Evolutionary conservation across 1,140 invertebrate species (phyloP).

Genomic region (Eueides isabella): DNA sequence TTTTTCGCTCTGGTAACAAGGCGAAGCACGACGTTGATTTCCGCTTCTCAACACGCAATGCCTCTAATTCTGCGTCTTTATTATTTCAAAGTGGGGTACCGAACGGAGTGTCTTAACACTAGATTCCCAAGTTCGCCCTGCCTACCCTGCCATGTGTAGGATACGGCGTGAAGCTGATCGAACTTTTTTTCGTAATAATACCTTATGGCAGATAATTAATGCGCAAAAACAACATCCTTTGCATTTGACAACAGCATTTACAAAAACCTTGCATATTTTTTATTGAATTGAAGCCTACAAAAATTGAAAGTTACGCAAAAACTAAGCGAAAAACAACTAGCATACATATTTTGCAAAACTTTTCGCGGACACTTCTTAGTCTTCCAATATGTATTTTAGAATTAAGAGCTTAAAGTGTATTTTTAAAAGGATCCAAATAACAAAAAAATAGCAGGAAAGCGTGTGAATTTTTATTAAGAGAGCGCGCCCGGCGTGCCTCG

Average conservation of each 20-base stretch:
- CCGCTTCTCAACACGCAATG: no score
- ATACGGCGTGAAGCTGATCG: no score
- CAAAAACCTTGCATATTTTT: background rate
- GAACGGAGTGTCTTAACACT: no score
- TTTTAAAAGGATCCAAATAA: background rate
- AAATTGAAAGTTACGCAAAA: slow-evolving; percentile 49
- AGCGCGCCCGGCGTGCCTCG: slow-evolving; percentile 48
- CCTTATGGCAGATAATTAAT: background rate
- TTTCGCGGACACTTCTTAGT: background rate
- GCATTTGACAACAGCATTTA: background rate
- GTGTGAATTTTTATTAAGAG: slow-evolving; percentile 47
- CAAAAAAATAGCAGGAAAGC: slow-evolving; percentile 34
- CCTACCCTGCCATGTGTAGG: no score
- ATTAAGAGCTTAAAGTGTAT: background rate
- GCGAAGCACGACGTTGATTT: no score
- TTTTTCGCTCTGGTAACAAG: no score
- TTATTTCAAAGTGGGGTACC: no score
- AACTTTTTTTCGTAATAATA: no score
- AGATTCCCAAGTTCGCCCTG: no score
- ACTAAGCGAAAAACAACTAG: slow-evolving; percentile 32
- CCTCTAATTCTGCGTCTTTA: no score
- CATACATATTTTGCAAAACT: slow-evolving; percentile 11
- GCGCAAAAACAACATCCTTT: background rate
- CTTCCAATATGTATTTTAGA: slow-evolving; percentile 1
- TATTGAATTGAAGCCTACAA: slow-evolving; percentile 42